phyloP scores from a whole-genome alignment of 2,113 vertebrate species.

The Sylvia atricapilla region DNA sequence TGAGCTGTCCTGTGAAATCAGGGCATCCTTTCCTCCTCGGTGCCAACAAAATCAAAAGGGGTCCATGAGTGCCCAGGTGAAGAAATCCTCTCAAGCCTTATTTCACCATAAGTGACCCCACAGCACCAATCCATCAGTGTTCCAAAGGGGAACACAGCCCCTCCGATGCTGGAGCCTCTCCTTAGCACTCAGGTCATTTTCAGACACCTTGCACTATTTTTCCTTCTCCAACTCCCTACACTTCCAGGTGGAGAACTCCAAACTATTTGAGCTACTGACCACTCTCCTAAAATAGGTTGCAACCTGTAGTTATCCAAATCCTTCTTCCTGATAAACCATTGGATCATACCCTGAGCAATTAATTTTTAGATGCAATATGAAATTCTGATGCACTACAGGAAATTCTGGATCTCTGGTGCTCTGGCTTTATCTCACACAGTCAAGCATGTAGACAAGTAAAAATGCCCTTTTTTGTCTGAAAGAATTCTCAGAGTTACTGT shows the following conservation, averaged over 20 bases:
- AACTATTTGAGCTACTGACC: not conserved
- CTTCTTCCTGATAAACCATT: not conserved
- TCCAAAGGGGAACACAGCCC: not conserved
- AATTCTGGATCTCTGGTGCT: not conserved
- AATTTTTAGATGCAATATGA: not conserved
- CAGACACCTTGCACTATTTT: not conserved
- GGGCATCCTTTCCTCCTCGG: rapidly evolving
- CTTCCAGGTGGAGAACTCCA: not conserved
- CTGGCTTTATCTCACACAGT: not conserved
- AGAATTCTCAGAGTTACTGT: not conserved
- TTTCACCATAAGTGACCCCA: not conserved
- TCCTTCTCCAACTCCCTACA: not conserved
- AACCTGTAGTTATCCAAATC: not conserved
- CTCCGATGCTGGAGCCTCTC: not conserved
- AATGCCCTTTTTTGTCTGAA: not conserved
- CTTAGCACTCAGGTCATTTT: not conserved
- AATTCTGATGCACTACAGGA: not conserved
- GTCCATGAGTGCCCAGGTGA: not conserved
- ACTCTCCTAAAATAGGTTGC: not conserved
- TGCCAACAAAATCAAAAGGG: not conserved
- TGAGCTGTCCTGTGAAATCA: not conserved
- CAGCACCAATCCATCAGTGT: not conserved
- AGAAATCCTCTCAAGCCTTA: not conserved
- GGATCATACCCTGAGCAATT: not conserved
- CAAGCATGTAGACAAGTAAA: not conserved